Evolutionary conservation across 2,888 invertebrate genomes (phyloP).

Genomic region (Conomelus anceps): DNA sequence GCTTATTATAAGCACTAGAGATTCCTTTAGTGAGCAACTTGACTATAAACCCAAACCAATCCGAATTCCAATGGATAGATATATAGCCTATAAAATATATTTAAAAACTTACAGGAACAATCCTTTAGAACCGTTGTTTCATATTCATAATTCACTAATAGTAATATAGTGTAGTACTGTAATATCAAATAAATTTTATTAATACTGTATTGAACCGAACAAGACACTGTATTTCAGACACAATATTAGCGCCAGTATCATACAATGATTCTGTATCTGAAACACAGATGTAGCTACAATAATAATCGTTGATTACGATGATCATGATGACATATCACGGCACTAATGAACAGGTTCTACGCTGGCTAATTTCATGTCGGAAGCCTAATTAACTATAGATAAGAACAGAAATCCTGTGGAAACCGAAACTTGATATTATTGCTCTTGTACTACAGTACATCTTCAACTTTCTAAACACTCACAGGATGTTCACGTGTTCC

Average conservation of each 20-base stretch:
- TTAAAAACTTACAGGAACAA: too few species aligned
- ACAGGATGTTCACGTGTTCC: not conserved
- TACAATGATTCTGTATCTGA: not conserved
- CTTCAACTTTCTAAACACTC: not conserved
- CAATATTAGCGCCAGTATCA: not conserved
- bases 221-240: too few species aligned
- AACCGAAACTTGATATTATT: not conserved
- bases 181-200: too few species aligned
- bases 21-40: too few species aligned
- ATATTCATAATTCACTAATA: too few species aligned
- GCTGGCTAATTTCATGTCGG: not conserved
- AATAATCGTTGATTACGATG: not conserved
- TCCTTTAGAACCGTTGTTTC: too few species aligned
- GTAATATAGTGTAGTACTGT: too few species aligned
- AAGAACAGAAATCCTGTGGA: not conserved
- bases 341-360: not conserved
- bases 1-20: too few species aligned
- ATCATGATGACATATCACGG: not conserved
- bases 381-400: not conserved
- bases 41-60: too few species aligned
- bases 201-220: too few species aligned
- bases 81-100: too few species aligned
- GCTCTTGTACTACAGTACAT: not conserved
- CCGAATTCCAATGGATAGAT: too few species aligned
- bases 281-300: not conserved